Evolutionary conservation across 1,140 invertebrate species (phyloP).

Genomic region (Drosophila ohnishii): DNA sequence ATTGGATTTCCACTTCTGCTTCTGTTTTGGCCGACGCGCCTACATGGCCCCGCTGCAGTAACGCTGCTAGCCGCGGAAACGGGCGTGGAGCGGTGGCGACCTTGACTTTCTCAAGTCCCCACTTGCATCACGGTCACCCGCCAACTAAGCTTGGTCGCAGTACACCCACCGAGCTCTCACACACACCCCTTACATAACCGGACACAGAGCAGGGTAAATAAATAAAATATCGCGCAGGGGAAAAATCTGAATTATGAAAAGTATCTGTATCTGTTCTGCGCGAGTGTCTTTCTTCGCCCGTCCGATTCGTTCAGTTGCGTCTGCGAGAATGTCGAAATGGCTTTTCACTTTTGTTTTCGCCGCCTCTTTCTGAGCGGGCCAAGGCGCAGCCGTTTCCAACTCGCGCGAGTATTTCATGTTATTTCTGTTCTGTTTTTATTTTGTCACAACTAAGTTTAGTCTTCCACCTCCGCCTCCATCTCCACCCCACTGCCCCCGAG

Average conservation of each 20-base stretch:
- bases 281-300: slow-evolving; percentile 37
- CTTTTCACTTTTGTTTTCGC: slow-evolving; percentile 65
- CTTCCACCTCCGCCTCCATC: slow-evolving; percentile 12
- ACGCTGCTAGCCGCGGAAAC: slow-evolving; percentile 4
- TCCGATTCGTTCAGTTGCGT: slow-evolving; percentile 65
- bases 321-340: slow-evolving; percentile 69
- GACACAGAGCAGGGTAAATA: slow-evolving; percentile 58
- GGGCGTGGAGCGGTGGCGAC: slow-evolving; percentile 37
- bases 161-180: slow-evolving; percentile 23
- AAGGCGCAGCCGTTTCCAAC: slow-evolving; percentile 51
- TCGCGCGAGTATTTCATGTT: slow-evolving; percentile 43
- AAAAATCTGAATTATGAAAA: slow-evolving; percentile 75
- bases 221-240: slow-evolving; percentile 67
- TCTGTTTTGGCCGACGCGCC: slow-evolving; percentile 40
- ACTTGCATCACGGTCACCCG: slow-evolving; percentile 39
- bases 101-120: slow-evolving; percentile 71
- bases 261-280: slow-evolving; percentile 53
- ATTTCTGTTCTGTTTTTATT: slow-evolving; percentile 58
- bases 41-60: slow-evolving; percentile 63
- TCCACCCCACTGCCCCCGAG: slow-evolving; percentile 17
- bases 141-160: slow-evolving; percentile 24
- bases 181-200: slow-evolving; percentile 65
- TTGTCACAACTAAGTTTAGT: slow-evolving; percentile 49
- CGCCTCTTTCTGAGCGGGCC: slow-evolving; percentile 55
- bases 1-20: slow-evolving; percentile 39